Percentiles rank a stretch among this genome's conserved stretches.
phyloP scores from a whole-genome alignment of 2,888 invertebrate species.

The Troides helena region DNA sequence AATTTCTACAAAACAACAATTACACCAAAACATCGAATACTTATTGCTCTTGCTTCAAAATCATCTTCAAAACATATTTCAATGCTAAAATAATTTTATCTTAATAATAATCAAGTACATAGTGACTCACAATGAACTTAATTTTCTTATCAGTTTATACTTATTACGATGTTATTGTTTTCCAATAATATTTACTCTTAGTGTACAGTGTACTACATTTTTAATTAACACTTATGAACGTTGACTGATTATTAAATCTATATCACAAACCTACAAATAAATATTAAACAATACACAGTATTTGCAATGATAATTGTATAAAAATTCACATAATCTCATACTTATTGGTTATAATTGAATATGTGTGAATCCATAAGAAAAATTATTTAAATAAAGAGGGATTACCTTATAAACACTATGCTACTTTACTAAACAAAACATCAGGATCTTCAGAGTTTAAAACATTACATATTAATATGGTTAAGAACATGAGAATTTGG shows the following conservation, averaged over 20 bases:
- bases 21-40: background rate
- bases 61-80: background rate
- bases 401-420: background rate
- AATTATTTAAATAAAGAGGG: background rate
- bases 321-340: no score
- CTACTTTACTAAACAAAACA: background rate
- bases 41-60: background rate
- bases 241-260: background rate
- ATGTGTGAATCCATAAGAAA: background rate
- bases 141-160: conserved; percentile 2
- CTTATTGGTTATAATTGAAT: no score
- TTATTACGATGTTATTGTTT: background rate
- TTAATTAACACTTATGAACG: background rate
- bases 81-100: background rate
- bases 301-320: background rate
- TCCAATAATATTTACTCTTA: background rate
- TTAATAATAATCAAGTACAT: background rate
- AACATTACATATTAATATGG: background rate
- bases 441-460: background rate
- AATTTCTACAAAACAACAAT: background rate
- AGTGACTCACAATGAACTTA: background rate
- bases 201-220: background rate
- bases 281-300: background rate
- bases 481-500: no score
- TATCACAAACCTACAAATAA: background rate